A percentile compares a stretch with the other conserved stretches of the same genome.
Evolutionary conservation across 2,797 vertebrate species (phyloP).

Genomic region (Buceros bicornis): DNA sequence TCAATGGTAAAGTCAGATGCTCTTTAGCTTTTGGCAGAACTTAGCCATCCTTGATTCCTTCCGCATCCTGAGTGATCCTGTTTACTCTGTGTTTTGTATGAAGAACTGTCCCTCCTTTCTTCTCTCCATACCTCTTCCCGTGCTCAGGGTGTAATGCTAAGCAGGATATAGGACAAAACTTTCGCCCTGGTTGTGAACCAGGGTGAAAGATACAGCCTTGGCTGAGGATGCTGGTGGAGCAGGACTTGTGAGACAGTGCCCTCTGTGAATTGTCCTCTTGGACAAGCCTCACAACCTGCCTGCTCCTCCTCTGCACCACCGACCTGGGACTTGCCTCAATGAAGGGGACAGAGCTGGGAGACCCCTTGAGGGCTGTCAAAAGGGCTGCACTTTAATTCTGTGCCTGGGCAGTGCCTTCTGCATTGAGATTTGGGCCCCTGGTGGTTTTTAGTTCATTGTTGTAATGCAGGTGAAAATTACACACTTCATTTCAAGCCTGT

Average conservation of each 20-base stretch:
- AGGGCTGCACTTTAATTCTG: background rate
- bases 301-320: background rate
- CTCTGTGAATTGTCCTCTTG: background rate
- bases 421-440: background rate
- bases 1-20: slow-evolving; percentile 5
- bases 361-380: background rate
- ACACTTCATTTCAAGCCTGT: background rate
- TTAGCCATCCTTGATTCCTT: background rate
- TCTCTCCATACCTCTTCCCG: background rate
- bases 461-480: background rate
- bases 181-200: background rate
- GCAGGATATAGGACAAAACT: background rate
- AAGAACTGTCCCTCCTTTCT: background rate
- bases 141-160: background rate
- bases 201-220: background rate
- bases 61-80: background rate
- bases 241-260: background rate
- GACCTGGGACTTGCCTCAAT: accelerated
- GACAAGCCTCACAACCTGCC: background rate
- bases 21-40: slow-evolving; percentile 9
- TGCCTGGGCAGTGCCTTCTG: background rate
- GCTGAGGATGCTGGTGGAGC: background rate
- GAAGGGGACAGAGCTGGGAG: background rate
- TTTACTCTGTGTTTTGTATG: background rate
- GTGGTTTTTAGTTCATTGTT: background rate